These are phyloP conservation scores for Etia nguti DNA, from an alignment of 2,113 vertebrate genomes.

Conservation along the genomic window DNA sequence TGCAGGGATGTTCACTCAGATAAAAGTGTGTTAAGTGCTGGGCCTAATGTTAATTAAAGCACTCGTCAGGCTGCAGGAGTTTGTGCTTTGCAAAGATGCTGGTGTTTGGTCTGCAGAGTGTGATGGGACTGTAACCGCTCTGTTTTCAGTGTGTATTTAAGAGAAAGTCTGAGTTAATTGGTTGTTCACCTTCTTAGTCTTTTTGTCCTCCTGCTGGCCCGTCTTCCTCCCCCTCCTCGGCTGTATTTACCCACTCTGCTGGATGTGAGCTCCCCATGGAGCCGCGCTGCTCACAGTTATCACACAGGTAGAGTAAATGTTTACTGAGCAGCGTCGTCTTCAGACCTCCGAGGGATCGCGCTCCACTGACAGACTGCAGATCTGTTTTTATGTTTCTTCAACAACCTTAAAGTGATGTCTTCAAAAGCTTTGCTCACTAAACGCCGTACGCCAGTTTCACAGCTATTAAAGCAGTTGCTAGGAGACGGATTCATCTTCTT, in stretches of 20 bases:
- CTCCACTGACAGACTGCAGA: slow-evolving; percentile 8
- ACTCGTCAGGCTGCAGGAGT: background rate
- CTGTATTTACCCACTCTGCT: background rate
- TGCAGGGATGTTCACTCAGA: background rate
- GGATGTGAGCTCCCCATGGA: background rate
- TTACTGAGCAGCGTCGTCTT: slow-evolving; percentile 1
- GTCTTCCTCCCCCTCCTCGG: background rate
- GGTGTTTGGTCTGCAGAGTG: background rate
- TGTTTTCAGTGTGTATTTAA: background rate
- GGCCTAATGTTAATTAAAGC: background rate
- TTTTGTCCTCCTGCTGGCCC: background rate
- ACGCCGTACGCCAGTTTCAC: background rate
- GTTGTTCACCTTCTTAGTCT: background rate
- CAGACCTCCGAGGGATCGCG: slow-evolving; percentile 1
- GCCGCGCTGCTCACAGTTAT: background rate
- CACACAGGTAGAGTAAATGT: slow-evolving; percentile 26
- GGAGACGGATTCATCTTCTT: slow-evolving; percentile 33
- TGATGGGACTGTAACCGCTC: background rate
- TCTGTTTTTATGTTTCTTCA: slow-evolving; percentile 19
- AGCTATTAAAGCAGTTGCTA: slow-evolving; percentile 49
- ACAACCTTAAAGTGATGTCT: slow-evolving; percentile 25
- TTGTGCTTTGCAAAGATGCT: background rate
- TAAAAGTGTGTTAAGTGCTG: background rate
- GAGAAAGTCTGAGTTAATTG: background rate
- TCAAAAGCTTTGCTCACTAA: slow-evolving; percentile 24